Evolutionary conservation across 2,113 vertebrate genomes (phyloP), one percentile per base, ranked within the genome.

Genomic region (Poecile atricapillus): DNA sequence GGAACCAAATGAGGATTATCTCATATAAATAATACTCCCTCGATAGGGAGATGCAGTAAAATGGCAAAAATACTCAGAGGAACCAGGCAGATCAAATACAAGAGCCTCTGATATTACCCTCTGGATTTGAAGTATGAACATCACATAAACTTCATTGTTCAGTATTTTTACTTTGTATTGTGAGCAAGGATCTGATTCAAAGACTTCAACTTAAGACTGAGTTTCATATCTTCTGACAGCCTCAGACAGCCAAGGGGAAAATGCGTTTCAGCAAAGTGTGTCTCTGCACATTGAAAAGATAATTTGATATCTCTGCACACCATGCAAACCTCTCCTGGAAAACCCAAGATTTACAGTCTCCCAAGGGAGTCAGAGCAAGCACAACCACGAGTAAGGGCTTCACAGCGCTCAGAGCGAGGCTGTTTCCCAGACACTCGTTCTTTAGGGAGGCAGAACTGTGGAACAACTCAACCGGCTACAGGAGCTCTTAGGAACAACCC

Each of bases 21-120:
- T 80, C 87, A 90, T 84, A 96, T 70, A 95, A 97, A 93, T 93
- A 97, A 97, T 71, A 73, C 31, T 96, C 89, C 82, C 92, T 94
- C 5, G 7, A 94, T 70, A 91, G 70, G 59, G 53, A 76, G 43
- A 56, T 17, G 62, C 73, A 86, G 81, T 93, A 91, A 93, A 97
- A 94, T 23, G 62, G 78, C 63, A 94, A 93, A 90, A 85, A 75
- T 64, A 86, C 60, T 91, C 84, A 28, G 35, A 90, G 76, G 89
- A 93, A 55, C 41, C 52, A 41, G 0, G 0, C 0, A 90, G 68
- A 93, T 94, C 89, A 94, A 94, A 93, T 52, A 80, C 43, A 67
- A 90, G 33, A 55, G 46, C 47, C 79, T 93, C 62, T 77, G 70
- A 78, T 83, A 90, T 47, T 78, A 90, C 94, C 87, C 89, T 50